These are phyloP conservation scores for Oscheius sp. DNA, from an alignment of 2,888 invertebrate genomes.

Conservation along the genomic window DNA sequence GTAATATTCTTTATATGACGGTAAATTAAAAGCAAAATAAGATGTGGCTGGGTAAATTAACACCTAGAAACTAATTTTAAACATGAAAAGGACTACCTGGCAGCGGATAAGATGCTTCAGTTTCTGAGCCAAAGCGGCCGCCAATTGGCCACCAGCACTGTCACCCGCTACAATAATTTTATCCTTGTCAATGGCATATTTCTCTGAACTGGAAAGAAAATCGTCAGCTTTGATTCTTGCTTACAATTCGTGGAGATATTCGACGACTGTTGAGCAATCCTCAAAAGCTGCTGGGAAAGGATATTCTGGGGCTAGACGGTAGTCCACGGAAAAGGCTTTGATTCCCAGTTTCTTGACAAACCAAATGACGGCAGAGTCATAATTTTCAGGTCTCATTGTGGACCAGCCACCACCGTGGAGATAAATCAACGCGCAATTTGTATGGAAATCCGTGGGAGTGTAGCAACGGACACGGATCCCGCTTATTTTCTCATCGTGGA, in stretches of 20 bases:
- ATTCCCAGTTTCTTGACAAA: slow-evolving; percentile 61
- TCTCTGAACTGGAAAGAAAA: slow-evolving; percentile 42
- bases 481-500: slow-evolving; percentile 42
- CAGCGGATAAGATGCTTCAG: slow-evolving; percentile 34
- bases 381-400: slow-evolving; percentile 62
- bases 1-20: slow-evolving; percentile 68
- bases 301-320: slow-evolving; percentile 73
- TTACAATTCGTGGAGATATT: slow-evolving; percentile 64
- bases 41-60: slow-evolving; percentile 75
- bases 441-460: slow-evolving; percentile 44
- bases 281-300: slow-evolving; percentile 74
- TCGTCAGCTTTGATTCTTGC: no score
- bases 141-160: slow-evolving; percentile 71
- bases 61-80: no score
- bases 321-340: slow-evolving; percentile 64
- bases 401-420: slow-evolving; percentile 72
- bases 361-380: slow-evolving; percentile 60
- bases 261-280: slow-evolving; percentile 72
- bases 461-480: slow-evolving; percentile 66
- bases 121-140: slow-evolving; percentile 55
- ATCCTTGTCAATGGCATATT: slow-evolving; percentile 60
- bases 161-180: slow-evolving; percentile 70
- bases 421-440: slow-evolving; percentile 59
- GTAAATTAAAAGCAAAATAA: slow-evolving; percentile 71
- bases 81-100: no score